Conservation (phyloP, 2,797 vertebrate species). For the Channallabes apus region DNA sequence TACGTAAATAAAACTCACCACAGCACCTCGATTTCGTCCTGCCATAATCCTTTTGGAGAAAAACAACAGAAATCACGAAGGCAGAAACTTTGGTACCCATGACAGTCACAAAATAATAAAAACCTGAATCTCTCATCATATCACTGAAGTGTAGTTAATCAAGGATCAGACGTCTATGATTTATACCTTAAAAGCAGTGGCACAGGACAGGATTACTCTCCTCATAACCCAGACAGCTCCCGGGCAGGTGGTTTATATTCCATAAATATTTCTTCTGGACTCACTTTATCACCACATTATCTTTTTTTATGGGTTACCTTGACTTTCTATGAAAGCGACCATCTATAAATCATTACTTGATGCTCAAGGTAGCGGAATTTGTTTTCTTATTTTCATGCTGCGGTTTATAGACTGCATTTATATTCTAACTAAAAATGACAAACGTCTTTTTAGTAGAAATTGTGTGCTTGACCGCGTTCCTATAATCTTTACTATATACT, state of each 20-base stretch:
- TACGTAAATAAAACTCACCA: background rate
- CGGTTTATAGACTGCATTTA: background rate
- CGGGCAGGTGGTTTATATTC: conserved; percentile 15
- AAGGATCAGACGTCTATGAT: background rate
- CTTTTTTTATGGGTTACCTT: conserved; percentile 23
- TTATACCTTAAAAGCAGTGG: background rate
- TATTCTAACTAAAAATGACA: background rate
- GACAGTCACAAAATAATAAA: background rate
- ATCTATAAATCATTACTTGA: conserved; percentile 23
- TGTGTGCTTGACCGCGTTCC: background rate
- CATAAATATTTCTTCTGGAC: conserved; percentile 17
- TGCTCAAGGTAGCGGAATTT: background rate
- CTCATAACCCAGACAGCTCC: background rate
- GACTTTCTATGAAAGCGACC: background rate
- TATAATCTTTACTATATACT: background rate
- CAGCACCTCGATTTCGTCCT: background rate
- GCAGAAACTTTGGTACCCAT: background rate
- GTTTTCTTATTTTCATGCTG: background rate
- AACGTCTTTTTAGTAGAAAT: background rate
- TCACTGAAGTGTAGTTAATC: background rate
- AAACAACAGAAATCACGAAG: background rate
- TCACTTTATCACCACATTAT: conserved; percentile 26
- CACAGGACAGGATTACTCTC: background rate
- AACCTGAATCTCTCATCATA: background rate
- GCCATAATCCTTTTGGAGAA: background rate